Percentiles rank a stretch among this genome's conserved stretches.
Conservation (phyloP, 2,797 vertebrate genomes). For the Smutsia gigantea region DNA sequence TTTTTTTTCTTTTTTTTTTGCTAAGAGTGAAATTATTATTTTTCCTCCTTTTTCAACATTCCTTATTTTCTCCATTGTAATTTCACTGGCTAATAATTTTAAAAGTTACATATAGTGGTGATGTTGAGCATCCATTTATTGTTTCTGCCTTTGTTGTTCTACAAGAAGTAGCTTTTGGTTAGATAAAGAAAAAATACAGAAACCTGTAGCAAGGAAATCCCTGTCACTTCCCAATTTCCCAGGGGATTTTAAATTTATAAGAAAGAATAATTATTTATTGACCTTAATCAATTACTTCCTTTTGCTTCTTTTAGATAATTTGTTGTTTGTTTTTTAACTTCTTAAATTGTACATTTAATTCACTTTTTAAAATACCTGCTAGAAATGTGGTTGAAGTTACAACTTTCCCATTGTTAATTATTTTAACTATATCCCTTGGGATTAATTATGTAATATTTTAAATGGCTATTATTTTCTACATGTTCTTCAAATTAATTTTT, state of each 20-base stretch:
- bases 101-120: neutral
- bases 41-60: neutral
- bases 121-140: neutral
- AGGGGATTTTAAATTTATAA: slow-evolving; percentile 19
- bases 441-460: neutral
- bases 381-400: neutral
- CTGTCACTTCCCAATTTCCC: neutral
- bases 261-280: neutral
- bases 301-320: neutral
- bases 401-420: neutral
- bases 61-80: neutral
- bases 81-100: neutral
- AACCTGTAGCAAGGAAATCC: neutral
- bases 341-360: neutral
- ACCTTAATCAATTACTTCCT: neutral
- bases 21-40: neutral
- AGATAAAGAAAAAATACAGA: neutral
- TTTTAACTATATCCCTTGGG: neutral
- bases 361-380: neutral
- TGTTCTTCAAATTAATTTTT: slow-evolving; percentile 18
- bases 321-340: neutral
- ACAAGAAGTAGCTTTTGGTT: neutral
- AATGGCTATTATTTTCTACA: neutral
- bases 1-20: neutral
- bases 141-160: neutral